Conservation (phyloP, 2,797 vertebrate genomes). For the Chiroxiphia lanceolata region DNA sequence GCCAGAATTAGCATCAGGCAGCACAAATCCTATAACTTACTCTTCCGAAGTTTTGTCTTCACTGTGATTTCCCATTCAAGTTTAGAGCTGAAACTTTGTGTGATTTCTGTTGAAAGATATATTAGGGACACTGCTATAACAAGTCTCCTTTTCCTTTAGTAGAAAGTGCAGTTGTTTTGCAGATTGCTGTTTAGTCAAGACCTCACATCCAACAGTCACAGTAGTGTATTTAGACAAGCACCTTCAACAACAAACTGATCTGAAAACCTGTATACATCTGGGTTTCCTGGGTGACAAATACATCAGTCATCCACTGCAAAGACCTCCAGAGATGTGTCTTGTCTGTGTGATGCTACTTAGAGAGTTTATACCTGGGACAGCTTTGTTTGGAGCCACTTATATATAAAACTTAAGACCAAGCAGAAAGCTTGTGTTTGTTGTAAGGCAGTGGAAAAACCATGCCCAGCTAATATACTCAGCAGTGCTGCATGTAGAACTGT, state of each 20-base stretch:
- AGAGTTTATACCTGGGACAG: neutral
- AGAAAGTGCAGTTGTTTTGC: neutral
- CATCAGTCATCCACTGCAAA: neutral
- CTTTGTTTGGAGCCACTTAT: neutral
- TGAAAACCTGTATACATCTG: neutral
- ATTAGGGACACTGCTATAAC: neutral
- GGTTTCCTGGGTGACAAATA: neutral
- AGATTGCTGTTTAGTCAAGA: neutral
- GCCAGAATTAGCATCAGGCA: neutral
- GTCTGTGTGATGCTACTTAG: neutral
- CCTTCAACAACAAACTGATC: neutral
- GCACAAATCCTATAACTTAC: neutral
- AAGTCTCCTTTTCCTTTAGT: neutral
- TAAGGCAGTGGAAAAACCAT: neutral
- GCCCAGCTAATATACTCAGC: neutral
- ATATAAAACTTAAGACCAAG: neutral
- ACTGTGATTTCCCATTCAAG: neutral
- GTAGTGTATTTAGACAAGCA: neutral
- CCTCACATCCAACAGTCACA: neutral
- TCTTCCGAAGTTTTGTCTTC: neutral
- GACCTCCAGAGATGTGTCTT: neutral
- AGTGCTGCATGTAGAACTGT: neutral
- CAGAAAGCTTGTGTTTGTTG: fast-evolving
- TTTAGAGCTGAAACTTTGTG: neutral
- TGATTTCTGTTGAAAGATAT: neutral